These are phyloP conservation scores for Sterna hirundo DNA, from an alignment of 2,113 vertebrate species.

Conservation along the genomic window DNA sequence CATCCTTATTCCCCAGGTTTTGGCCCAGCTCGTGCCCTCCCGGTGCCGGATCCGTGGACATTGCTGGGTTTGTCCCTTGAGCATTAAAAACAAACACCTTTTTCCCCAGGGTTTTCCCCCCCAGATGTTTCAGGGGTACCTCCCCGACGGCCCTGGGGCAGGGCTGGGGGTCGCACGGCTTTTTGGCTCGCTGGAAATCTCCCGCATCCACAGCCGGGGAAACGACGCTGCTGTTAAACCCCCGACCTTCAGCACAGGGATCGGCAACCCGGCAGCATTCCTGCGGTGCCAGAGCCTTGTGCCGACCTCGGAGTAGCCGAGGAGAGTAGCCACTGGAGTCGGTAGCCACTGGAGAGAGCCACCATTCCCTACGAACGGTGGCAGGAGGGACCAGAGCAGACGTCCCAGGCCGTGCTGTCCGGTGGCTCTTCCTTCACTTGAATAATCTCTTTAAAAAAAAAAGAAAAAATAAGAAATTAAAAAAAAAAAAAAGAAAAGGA, in stretches of 20 bases:
- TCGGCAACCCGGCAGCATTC: accelerated
- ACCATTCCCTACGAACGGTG: neutral
- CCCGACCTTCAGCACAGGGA: neutral
- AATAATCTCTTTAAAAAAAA: neutral
- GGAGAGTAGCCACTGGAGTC: neutral
- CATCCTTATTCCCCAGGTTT: too few relatives aligned
- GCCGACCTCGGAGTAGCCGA: neutral
- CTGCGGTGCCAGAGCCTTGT: neutral
- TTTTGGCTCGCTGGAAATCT: neutral
- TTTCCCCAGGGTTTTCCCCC: neutral
- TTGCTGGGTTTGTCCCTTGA: neutral
- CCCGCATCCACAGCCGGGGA: neutral
- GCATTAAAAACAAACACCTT: neutral
- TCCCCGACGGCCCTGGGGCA: neutral
- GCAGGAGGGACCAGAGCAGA: neutral
- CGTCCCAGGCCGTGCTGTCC: neutral
- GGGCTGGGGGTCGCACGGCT: accelerated
- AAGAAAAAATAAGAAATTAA: too few relatives aligned
- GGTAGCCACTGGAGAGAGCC: neutral
- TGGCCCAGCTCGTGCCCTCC: neutral
- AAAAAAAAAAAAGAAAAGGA: neutral
- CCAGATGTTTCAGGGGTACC: neutral
- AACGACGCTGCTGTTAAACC: neutral
- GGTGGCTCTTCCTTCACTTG: neutral
- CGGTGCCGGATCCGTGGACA: neutral